Evolutionary conservation across 2,888 invertebrate genomes (phyloP), one percentile per base, ranked within the genome.

Genomic region (Parascotia fuliginaria): DNA sequence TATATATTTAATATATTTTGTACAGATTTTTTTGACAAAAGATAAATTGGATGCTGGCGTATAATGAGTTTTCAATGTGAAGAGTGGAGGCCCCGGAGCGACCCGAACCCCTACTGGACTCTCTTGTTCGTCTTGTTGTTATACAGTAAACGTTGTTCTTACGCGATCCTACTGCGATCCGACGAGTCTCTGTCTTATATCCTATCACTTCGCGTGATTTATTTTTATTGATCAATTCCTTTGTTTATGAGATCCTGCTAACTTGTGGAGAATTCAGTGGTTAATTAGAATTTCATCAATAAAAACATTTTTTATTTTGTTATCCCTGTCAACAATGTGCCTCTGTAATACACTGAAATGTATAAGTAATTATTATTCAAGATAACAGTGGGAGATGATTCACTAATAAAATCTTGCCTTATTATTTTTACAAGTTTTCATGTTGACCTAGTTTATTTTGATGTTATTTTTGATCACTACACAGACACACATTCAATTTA

Each of bases 1-100:
- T 90, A 92, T 92, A 92, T 92, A 91, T 92, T 91, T 91, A 90
- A 92, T 92, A 92, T 92, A 92, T 92, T 92, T 92, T 92, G 92
- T 92, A 92, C 92, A 90, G 92, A 92, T 90, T 90, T 91, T 92
- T 92, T 92, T 92, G 92, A 91, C 91, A 85, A 91, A 91, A 92
- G 91, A 92, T 92, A 92, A 92, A 92, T 92, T 92, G 91, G 89
- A 90, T 92, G 91, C 85, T 92, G 92, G 92, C 90, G 92, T 87
- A 90, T 81, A 77, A 83, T 92, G 92, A 85, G 85, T 92, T 92
- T 92, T 92, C 85, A 89, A 84, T 92, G 84, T 75, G 83, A 79
- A 81, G 84, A 84, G 85, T 79, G 83, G 87, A 85, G 85, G 77
- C 85, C 89, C 87, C 75, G 86, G 81, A 81, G 85, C 78, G 77